These are phyloP conservation scores for Pristionchus mayeri DNA, from an alignment of 2,888 invertebrate genomes.

Conservation along the genomic window DNA sequence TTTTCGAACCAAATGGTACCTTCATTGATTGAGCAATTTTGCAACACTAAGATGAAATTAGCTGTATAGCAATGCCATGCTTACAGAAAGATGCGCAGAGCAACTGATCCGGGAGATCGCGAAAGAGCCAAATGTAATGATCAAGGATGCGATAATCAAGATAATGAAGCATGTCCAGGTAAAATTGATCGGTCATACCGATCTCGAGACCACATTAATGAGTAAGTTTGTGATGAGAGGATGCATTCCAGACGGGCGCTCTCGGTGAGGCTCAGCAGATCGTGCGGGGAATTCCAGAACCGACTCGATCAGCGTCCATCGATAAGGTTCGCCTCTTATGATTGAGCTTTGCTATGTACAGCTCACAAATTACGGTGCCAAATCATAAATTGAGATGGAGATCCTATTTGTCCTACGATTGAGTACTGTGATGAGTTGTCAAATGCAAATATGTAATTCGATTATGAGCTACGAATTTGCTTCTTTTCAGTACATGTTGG, in stretches of 20 bases:
- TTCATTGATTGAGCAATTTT: too few species aligned
- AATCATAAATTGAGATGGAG: too few species aligned
- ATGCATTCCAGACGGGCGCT: background rate
- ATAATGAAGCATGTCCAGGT: conserved; percentile 31
- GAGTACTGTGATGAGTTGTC: too few species aligned
- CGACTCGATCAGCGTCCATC: background rate
- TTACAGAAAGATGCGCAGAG: conserved; percentile 13
- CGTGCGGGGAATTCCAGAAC: background rate
- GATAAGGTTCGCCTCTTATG: background rate
- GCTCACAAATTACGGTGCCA: too few species aligned
- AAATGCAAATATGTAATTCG: too few species aligned
- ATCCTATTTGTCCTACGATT: too few species aligned
- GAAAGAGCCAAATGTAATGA: background rate
- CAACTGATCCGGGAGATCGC: background rate
- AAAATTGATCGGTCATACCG: background rate
- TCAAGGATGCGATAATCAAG: background rate
- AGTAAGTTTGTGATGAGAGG: too few species aligned
- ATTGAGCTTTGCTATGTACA: background rate
- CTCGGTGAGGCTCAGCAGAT: background rate
- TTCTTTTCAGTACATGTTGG: conserved; percentile 21
- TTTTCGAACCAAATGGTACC: too few species aligned
- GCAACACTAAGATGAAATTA: too few species aligned
- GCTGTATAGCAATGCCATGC: too few species aligned
- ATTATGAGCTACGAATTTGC: too few species aligned
- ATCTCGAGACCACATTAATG: background rate